These are phyloP conservation scores for Schizopygopsis pylzovi DNA, from an alignment of 2,797 vertebrate species.

Conservation along the genomic window DNA sequence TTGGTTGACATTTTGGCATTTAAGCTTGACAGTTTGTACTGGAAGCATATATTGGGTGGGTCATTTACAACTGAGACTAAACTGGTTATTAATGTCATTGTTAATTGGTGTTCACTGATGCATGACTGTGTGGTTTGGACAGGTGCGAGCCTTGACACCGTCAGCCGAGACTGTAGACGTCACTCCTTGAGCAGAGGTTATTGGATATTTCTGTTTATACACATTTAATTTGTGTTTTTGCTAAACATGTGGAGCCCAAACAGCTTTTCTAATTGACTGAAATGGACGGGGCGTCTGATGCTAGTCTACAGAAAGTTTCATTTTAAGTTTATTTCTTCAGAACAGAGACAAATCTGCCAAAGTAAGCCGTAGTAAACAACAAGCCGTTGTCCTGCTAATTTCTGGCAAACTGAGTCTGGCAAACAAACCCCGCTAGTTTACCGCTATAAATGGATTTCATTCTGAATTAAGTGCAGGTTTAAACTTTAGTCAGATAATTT, in stretches of 20 bases:
- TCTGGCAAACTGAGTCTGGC: conserved; percentile 39
- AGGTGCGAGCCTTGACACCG: conserved; percentile 11
- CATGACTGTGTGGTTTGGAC: conserved; percentile 53
- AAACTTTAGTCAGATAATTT: background rate
- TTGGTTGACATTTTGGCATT: conserved; percentile 40
- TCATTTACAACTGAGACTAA: conserved; percentile 42
- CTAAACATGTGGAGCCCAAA: conserved; percentile 29
- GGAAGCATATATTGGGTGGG: conserved; percentile 34
- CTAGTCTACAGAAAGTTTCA: conserved; percentile 30
- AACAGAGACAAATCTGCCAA: conserved; percentile 46
- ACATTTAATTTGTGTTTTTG: conserved; percentile 43
- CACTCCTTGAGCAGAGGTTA: conserved; percentile 44
- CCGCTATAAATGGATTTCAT: conserved; percentile 35
- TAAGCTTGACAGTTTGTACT: conserved; percentile 17
- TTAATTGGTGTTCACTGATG: conserved; percentile 54
- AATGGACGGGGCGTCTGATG: conserved; percentile 12
- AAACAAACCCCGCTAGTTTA: conserved; percentile 25
- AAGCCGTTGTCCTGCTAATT: conserved; percentile 55
- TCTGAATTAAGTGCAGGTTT: conserved; percentile 15
- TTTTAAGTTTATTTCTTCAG: conserved; percentile 40
- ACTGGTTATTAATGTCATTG: conserved; percentile 50
- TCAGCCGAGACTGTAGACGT: conserved; percentile 35
- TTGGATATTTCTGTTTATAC: conserved; percentile 51
- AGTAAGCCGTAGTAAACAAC: conserved; percentile 54
- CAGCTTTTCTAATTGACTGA: conserved; percentile 17